Evolutionary conservation across 2,113 vertebrate species (phyloP).

Genomic region (Raphicerus campestris): DNA sequence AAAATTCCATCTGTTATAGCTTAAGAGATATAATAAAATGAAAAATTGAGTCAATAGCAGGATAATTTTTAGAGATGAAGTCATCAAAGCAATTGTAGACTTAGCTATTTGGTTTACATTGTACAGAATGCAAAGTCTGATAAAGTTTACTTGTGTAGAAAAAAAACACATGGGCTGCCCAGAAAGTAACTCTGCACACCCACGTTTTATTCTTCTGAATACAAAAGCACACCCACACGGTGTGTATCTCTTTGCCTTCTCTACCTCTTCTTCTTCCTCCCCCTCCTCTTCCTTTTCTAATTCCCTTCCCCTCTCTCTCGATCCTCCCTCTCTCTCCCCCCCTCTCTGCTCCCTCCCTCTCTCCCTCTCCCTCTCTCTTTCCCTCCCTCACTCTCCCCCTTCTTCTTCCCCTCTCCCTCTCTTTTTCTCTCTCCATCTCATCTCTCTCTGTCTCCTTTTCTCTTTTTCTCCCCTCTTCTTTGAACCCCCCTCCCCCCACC

Average conservation of each 20-base stretch:
- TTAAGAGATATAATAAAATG: neutral
- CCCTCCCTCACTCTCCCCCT: neutral
- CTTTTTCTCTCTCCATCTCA: neutral
- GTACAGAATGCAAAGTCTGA: neutral
- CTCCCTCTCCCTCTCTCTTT: neutral
- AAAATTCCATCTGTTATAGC: neutral
- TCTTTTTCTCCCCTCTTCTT: neutral
- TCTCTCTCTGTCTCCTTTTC: neutral
- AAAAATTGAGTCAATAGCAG: neutral
- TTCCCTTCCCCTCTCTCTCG: neutral
- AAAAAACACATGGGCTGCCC: neutral
- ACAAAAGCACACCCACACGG: neutral
- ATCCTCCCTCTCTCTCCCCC: neutral
- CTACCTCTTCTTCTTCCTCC: neutral
- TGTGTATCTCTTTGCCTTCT: neutral
- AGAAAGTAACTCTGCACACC: neutral
- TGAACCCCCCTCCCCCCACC: rapidly evolving
- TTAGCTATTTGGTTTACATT: neutral
- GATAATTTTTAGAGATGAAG: neutral
- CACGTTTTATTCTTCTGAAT: neutral
- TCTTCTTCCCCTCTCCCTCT: neutral
- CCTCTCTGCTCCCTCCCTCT: too few relatives aligned
- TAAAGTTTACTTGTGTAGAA: neutral
- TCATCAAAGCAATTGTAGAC: neutral
- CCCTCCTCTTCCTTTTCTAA: neutral